phyloP scores from a whole-genome alignment of 2,797 vertebrate genomes.

The Chelidonichthys spinosus region DNA sequence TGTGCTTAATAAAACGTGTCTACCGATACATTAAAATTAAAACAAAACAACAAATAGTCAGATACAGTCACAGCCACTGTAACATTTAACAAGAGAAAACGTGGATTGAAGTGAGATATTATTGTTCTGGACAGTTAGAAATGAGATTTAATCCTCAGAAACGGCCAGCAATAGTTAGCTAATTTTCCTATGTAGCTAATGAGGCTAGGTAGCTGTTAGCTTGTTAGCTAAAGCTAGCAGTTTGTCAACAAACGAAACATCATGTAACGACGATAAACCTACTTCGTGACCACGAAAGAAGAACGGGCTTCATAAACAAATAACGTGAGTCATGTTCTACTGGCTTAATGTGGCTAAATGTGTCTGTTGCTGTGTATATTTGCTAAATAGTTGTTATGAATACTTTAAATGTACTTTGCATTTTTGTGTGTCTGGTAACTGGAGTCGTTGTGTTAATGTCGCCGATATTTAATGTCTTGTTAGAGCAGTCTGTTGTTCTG shows the following conservation, averaged over 20 bases:
- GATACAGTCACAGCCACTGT: background rate
- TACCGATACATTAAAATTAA: too few relatives aligned
- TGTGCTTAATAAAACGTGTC: too few relatives aligned
- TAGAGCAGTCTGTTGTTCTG: too few relatives aligned
- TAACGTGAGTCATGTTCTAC: background rate
- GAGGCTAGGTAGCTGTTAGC: too few relatives aligned
- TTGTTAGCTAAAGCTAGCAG: background rate
- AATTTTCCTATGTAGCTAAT: background rate
- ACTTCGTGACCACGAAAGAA: background rate
- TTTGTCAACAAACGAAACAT: background rate
- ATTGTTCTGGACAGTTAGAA: background rate
- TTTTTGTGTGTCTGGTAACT: background rate
- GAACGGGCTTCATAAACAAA: background rate
- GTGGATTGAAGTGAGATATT: background rate
- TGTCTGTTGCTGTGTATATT: background rate
- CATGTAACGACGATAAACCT: background rate
- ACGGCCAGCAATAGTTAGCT: rapidly evolving
- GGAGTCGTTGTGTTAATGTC: background rate
- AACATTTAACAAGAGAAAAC: background rate
- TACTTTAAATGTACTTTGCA: background rate
- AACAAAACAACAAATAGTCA: background rate
- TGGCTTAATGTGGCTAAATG: too few relatives aligned
- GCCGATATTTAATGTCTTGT: background rate
- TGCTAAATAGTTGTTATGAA: background rate
- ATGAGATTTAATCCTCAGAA: background rate